Evolutionary conservation across 2,797 vertebrate genomes (phyloP), one percentile per base, ranked within the genome.

Genomic region (Sylvilagus floridanus): DNA sequence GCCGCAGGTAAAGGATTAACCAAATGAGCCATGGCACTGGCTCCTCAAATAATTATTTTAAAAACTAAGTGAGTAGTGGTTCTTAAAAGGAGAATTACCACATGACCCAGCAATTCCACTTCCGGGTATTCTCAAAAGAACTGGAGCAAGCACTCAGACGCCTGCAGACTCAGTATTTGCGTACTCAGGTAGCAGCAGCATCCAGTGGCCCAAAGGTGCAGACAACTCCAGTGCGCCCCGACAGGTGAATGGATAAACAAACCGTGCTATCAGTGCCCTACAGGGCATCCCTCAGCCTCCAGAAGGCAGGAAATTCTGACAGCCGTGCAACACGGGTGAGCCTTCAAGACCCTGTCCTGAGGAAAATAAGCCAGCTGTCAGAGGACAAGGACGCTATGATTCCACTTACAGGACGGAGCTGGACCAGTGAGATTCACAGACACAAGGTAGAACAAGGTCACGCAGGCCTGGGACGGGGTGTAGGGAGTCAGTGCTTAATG

Each of bases 181-280:
- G 19, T 57, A 57, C 54, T 16, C 54, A 57, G 54, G 2, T 16
- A 66, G 63, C 30, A 35, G 22, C 32, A 21, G 28, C 22, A 66
- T 3, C 37, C 35, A 57, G 32, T 57, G 47, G 13, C 42, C 73
- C 69, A 24, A 35, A 62, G 42, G 7, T 2, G 16, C 42, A 89
- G 69, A 37, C 57, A 84, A 24, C 47, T 12, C 47, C 2, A 5
- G 30, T 21, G 42, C 11, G 30, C 50, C 60, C 0, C 0, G 0
- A 75, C 2, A 47, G 60, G 37, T 7, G 35, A 65, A 28, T 3
- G 2, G 30, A 52, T 66, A 22, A 47, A 50, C 77, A 82, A 63
- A 32, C 52, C 0, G 0, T n/a, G 22, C 32, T 35, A 8, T 4
- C 71, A 3, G 26, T n/a, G 50, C 8, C 14, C 26, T 28, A 30